Conservation (phyloP, 1,140 invertebrate species). For the Aporrectodea caliginosa region DNA sequence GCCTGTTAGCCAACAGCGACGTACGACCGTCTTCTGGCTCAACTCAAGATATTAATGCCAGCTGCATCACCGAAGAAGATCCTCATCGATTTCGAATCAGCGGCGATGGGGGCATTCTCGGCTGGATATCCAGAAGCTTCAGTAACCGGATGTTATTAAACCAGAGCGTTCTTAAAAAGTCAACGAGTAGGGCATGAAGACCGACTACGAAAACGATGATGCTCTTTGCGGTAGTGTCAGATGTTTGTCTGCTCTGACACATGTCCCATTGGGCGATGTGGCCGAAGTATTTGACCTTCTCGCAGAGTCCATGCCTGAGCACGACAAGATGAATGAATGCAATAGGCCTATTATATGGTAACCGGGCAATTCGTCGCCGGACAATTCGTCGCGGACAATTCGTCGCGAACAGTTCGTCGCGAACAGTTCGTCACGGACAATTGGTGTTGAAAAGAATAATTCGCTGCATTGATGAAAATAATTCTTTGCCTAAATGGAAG, state of each 20-base stretch:
- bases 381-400: too few species aligned
- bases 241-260: neutral
- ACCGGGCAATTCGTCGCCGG: too few species aligned
- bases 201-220: constrained; percentile 2
- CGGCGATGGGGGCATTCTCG: constrained; percentile 27
- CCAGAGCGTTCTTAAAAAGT: constrained; percentile 33
- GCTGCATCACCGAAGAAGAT: neutral
- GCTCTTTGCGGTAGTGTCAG: neutral
- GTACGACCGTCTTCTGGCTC: neutral
- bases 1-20: neutral
- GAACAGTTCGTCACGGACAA: too few species aligned
- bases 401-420: too few species aligned
- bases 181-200: constrained; percentile 29
- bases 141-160: constrained; percentile 31
- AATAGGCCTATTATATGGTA: too few species aligned
- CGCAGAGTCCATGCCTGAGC: neutral
- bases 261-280: neutral
- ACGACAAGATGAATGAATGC: neutral
- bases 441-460: too few species aligned
- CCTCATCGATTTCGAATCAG: constrained; percentile 28
- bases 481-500: too few species aligned
- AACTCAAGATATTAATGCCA: neutral
- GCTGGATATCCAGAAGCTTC: constrained; percentile 25
- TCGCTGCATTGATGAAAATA: too few species aligned
- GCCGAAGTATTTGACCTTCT: constrained; percentile 7